Percentiles rank a stretch among this genome's conserved stretches.
These are phyloP conservation scores for Dryobota labecula DNA, from an alignment of 2,888 invertebrate species.

Conservation along the genomic window DNA sequence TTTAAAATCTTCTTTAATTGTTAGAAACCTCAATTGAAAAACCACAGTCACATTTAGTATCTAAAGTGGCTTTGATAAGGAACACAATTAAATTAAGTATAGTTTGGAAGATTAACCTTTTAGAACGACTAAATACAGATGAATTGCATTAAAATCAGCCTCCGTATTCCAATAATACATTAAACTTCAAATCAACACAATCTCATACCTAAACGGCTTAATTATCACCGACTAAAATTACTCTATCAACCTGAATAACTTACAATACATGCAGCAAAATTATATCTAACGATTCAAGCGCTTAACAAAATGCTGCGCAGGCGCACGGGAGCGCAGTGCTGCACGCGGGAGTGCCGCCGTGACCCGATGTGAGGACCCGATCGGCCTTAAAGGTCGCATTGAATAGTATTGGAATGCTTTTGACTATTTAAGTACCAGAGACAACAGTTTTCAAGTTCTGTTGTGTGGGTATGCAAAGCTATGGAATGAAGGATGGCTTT, in stretches of 20 bases:
- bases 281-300: conserved; percentile 39
- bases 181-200: conserved; percentile 24
- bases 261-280: conserved; percentile 47
- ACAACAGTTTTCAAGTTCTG: conserved; percentile 55
- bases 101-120: conserved; percentile 14
- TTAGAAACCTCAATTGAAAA: neutral
- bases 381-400: conserved; percentile 80
- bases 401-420: conserved; percentile 69
- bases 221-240: conserved; percentile 46
- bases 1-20: neutral
- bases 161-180: conserved; percentile 20
- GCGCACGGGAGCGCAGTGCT: conserved; percentile 56
- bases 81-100: too few relatives aligned
- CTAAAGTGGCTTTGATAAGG: neutral
- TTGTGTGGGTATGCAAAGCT: conserved; percentile 32
- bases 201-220: conserved; percentile 42
- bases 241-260: conserved; percentile 46
- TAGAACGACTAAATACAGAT: neutral
- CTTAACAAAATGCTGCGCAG: conserved; percentile 50
- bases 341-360: conserved; percentile 69
- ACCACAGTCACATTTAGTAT: neutral
- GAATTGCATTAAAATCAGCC: conserved; percentile 34
- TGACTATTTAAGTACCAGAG: conserved; percentile 60
- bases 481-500: conserved; percentile 56
- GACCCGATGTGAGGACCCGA: conserved; percentile 75